phyloP scores from a whole-genome alignment of 2,113 vertebrate genomes.

The Paracyprichromis sp. region DNA sequence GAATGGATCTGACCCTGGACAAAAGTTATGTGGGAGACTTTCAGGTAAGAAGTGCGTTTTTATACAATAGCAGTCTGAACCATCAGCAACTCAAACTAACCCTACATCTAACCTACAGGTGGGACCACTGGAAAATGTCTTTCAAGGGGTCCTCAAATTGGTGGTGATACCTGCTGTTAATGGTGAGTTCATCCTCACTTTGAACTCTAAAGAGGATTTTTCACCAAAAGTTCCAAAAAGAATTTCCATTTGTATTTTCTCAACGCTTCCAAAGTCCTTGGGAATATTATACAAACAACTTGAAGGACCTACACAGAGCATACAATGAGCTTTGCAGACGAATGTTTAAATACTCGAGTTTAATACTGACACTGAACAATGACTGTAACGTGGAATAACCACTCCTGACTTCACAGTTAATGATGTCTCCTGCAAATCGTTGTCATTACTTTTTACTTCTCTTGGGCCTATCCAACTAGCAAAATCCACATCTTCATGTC shows the following conservation, averaged over 20 bases:
- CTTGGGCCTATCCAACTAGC: not conserved
- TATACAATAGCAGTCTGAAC: not conserved
- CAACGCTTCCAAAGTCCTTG: accelerated
- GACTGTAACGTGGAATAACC: not conserved
- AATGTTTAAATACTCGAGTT: not conserved
- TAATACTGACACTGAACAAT: not conserved
- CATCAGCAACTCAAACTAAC: not conserved
- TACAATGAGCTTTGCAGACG: accelerated
- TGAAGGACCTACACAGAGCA: not conserved
- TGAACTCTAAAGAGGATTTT: accelerated
- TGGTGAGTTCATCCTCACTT: not conserved
- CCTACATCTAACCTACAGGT: constrained; percentile 26
- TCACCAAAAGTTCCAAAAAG: not conserved
- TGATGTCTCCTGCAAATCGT: accelerated
- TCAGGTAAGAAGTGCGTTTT: constrained; percentile 42
- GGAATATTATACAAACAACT: accelerated
- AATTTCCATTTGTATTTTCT: not conserved
- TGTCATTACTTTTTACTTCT: not conserved
- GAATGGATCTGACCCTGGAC: constrained; percentile 55
- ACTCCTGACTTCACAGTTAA: not conserved
- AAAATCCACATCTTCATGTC: accelerated
- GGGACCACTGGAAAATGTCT: constrained; percentile 35
- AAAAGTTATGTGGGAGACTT: constrained; percentile 69
- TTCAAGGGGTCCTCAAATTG: constrained; percentile 51
- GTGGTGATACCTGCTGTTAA: accelerated